Percentiles rank a stretch among this genome's conserved stretches.
These are phyloP conservation scores for Argynnis bischoffii DNA, from an alignment of 2,888 invertebrate genomes.

Conservation along the genomic window DNA sequence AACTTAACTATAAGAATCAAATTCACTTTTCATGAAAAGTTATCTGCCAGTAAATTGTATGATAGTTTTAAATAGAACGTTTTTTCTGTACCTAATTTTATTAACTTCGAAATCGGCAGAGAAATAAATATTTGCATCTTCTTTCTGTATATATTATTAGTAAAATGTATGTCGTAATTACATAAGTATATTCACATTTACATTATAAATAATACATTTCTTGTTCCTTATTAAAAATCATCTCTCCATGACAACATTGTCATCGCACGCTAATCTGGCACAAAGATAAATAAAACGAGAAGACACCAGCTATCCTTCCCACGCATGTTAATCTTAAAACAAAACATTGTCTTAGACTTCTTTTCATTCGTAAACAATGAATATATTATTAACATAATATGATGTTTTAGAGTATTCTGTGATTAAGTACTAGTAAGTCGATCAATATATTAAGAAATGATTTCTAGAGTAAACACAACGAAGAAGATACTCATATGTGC, in stretches of 20 bases:
- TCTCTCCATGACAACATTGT: slow-evolving; percentile 13
- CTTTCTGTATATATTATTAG: too few relatives aligned
- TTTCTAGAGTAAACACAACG: not conserved
- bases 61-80: too few relatives aligned
- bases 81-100: too few relatives aligned
- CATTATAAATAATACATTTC: not conserved
- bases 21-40: too few relatives aligned
- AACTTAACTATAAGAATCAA: too few relatives aligned
- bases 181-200: too few relatives aligned
- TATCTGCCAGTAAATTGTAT: too few relatives aligned
- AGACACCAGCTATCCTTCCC: slow-evolving; percentile 23
- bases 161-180: too few relatives aligned
- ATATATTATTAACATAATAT: slow-evolving; percentile 8
- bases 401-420: not conserved
- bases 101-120: too few relatives aligned
- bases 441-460: not conserved
- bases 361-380: slow-evolving; percentile 18
- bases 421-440: not conserved
- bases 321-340: slow-evolving; percentile 20
- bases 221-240: not conserved
- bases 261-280: slow-evolving; percentile 23
- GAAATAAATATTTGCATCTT: too few relatives aligned
- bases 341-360: slow-evolving; percentile 16
- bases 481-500: too few relatives aligned
- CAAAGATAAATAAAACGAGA: slow-evolving; percentile 22